phyloP scores from a whole-genome alignment of 2,113 vertebrate genomes.

The Diadophis punctatus region DNA sequence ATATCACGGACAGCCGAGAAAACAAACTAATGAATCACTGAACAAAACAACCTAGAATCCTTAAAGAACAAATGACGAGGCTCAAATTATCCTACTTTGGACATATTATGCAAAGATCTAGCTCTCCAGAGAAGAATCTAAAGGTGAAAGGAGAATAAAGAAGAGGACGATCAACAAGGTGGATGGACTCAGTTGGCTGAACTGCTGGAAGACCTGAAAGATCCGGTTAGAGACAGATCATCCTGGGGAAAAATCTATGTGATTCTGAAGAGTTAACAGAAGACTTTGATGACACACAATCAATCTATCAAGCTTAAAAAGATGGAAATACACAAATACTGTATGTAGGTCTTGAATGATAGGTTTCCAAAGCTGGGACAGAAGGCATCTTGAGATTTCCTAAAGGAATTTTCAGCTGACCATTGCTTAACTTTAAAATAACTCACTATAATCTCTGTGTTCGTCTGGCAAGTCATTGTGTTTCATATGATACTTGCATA shows the following conservation, averaged over 20 bases:
- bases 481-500: background rate
- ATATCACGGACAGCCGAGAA: background rate
- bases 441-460: background rate
- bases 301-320: background rate
- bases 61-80: background rate
- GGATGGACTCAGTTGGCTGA: background rate
- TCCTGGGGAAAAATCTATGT: background rate
- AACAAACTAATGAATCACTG: background rate
- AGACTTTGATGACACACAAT: background rate
- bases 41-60: background rate
- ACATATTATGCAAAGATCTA: background rate
- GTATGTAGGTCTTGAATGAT: background rate
- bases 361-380: background rate
- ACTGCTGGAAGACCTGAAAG: background rate
- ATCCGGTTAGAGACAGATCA: background rate
- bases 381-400: background rate
- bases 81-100: background rate
- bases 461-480: background rate
- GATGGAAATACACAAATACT: background rate
- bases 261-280: too few relatives aligned
- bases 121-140: background rate
- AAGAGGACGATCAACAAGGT: background rate
- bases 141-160: background rate
- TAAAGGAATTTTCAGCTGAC: background rate
- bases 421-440: background rate